Evolutionary conservation across 2,888 invertebrate species (phyloP), one percentile per base, ranked within the genome.

Genomic region (Fabriciana adippe): DNA sequence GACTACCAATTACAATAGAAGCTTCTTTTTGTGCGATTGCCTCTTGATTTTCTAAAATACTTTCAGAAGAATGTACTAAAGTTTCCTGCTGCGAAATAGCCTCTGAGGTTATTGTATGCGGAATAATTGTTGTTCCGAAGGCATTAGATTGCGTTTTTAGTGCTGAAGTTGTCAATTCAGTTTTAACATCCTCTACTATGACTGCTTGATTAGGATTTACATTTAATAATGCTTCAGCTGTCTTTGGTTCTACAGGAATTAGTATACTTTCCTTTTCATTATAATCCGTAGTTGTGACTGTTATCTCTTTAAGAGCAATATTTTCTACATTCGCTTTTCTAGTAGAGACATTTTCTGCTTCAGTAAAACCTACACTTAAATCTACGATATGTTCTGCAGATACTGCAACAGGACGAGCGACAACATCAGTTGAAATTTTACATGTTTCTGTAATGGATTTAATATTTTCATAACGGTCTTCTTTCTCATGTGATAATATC

Each of bases 41-140:
- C 70, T 82, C 69, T 60, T 78, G 73, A 16, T 72, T 74, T 48
- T 79, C 72, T 5, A 92, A 75, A 55, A 81, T 74, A n/a, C 92
- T 83, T 77, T 93, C 91, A 15, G 88, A 90, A 14, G 88, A 84
- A 76, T 90, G 87, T 35, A 94, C 79, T 60, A 93, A 84, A 35
- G 94, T 86, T 92, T 95, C 92, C 74, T 89, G 93, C 73, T 92
- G 93, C 62, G 92, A 92, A 65, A 94, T 81, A 16, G 95, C 95
- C 76, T 95, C 94, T 72, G 84, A 89, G 73, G 18, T 50, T 16
- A 93, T 86, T 61, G 93, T 81, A 56, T 79, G 84, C 72, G 84
- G 80, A 55, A 80, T 81, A 4, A 90, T 90, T 60, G 82, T 89
- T n/a, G 77, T 88, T 77, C 83, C 76, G 63, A 79, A 72, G 14